Percentiles rank a stretch among this genome's conserved stretches.
phyloP scores from a whole-genome alignment of 2,888 invertebrate species.

The Timema cristinae region DNA sequence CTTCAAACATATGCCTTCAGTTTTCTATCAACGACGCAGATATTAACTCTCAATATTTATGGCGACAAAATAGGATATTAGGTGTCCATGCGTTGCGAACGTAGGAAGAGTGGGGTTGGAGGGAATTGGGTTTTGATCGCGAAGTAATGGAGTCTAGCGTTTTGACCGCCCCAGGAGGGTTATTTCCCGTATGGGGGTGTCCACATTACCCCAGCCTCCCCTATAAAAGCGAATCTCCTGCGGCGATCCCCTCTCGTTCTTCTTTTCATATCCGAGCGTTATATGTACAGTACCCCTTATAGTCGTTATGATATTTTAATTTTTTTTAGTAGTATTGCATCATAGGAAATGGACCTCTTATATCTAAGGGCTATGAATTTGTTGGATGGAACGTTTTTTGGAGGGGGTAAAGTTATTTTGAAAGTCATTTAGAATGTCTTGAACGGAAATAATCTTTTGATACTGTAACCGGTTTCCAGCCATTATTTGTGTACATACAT shows the following conservation, averaged over 20 bases:
- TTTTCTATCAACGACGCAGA: slow-evolving; percentile 10
- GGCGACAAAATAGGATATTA: slow-evolving; percentile 31
- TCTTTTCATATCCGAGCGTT: no score
- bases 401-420: no score
- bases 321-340: no score
- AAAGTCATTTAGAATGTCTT: no score
- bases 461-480: neutral
- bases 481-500: slow-evolving; percentile 8
- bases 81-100: slow-evolving; percentile 19
- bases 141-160: slow-evolving; percentile 28
- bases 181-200: slow-evolving; percentile 13
- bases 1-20: neutral
- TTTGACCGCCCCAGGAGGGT: slow-evolving; percentile 25
- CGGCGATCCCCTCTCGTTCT: no score
- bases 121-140: slow-evolving; percentile 29
- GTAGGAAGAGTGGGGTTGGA: slow-evolving; percentile 8
- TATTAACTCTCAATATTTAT: slow-evolving; percentile 26
- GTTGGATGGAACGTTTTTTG: no score
- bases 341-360: no score
- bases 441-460: neutral
- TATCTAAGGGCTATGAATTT: no score
- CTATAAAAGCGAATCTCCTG: no score
- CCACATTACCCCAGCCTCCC: no score
- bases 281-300: no score
- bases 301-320: no score